Evolutionary conservation across 2,113 vertebrate species (phyloP).

Genomic region (Hydropotes inermis): DNA sequence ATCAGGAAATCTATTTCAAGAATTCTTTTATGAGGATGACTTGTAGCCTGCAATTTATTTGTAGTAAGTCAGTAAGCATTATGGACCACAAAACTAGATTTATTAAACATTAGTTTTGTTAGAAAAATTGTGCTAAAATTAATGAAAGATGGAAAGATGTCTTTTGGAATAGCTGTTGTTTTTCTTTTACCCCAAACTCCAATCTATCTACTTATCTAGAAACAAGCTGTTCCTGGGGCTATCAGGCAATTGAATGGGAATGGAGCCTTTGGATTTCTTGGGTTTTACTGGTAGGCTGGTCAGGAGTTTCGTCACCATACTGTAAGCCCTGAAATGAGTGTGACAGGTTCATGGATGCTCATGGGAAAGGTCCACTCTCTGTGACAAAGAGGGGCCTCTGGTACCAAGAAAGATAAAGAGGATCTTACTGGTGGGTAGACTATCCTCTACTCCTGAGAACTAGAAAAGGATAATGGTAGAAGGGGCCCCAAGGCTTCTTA

Average conservation of each 20-base stretch:
- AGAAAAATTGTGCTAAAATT: not conserved
- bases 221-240: not conserved
- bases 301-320: not conserved
- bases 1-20: not conserved
- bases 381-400: not conserved
- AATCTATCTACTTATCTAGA: not conserved
- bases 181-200: not conserved
- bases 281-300: not conserved
- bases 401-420: not conserved
- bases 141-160: not conserved
- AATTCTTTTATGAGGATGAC: not conserved
- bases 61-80: not conserved
- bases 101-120: not conserved
- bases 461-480: not conserved
- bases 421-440: not conserved
- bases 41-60: not conserved
- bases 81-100: not conserved
- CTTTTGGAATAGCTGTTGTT: not conserved
- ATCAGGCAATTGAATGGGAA: not conserved
- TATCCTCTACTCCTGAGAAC: not conserved
- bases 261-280: not conserved
- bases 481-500: not conserved
- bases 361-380: not conserved
- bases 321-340: not conserved
- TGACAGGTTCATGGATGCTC: not conserved